These are phyloP conservation scores for Caenorhabditis sinica DNA, from an alignment of 2,888 invertebrate genomes.

Conservation along the genomic window DNA sequence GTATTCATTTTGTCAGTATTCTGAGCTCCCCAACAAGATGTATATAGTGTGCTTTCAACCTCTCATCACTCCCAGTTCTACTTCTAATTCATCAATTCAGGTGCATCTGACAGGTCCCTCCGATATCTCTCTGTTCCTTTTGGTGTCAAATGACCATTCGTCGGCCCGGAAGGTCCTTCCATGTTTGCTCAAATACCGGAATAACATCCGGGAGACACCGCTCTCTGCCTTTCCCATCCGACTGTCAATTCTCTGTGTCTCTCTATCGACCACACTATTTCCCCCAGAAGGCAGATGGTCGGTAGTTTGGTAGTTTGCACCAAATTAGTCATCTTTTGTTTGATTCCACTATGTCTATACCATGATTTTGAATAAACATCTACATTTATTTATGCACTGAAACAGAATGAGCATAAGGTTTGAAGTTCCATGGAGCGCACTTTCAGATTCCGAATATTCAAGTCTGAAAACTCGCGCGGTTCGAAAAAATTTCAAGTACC, in stretches of 20 bases:
- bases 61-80: background rate
- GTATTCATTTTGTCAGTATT: background rate
- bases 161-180: slow-evolving; percentile 36
- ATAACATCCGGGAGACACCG: slow-evolving; percentile 52
- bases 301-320: slow-evolving; percentile 50
- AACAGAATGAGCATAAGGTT: slow-evolving; percentile 1
- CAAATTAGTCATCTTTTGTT: slow-evolving; percentile 64
- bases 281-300: slow-evolving; percentile 30
- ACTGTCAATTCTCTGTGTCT: slow-evolving; percentile 39
- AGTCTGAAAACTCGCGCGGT: slow-evolving; percentile 12
- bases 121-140: slow-evolving; percentile 20
- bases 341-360: slow-evolving; percentile 31
- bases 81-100: slow-evolving; percentile 13
- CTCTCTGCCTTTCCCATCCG: slow-evolving; percentile 14
- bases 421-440: slow-evolving; percentile 2
- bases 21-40: background rate
- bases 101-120: slow-evolving; percentile 40
- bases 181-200: slow-evolving; percentile 51
- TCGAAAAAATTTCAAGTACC: slow-evolving; percentile 22
- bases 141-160: slow-evolving; percentile 57
- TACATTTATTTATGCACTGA: slow-evolving; percentile 30
- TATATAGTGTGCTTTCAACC: background rate
- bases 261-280: slow-evolving; percentile 27
- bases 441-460: slow-evolving; percentile 5
- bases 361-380: slow-evolving; percentile 51